A percentile compares a stretch with the other conserved stretches of the same genome.
Conservation (phyloP, 2,797 vertebrate species). For the Aldrovandia affinis region DNA sequence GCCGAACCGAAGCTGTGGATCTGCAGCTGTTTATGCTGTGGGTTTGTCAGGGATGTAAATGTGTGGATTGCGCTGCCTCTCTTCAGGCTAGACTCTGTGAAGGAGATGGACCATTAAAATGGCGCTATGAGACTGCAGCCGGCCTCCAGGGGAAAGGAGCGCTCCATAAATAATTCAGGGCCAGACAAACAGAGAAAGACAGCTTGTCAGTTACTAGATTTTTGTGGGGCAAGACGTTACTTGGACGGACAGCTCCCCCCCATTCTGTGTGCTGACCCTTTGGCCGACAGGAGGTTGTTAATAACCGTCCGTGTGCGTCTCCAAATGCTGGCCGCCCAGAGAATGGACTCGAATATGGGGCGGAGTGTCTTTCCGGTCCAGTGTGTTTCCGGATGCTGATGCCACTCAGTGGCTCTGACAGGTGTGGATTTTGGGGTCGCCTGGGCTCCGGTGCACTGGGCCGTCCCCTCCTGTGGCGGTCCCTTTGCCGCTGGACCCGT, state of each 20-base stretch:
- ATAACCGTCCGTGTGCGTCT: constrained; percentile 57
- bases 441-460: constrained; percentile 29
- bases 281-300: constrained; percentile 46
- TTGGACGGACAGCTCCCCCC: neutral
- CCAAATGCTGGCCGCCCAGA: constrained; percentile 52
- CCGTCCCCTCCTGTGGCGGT: constrained; percentile 45
- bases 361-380: constrained; percentile 58
- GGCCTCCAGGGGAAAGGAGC: neutral
- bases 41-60: neutral
- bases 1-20: neutral
- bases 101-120: constrained; percentile 1
- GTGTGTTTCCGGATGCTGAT: constrained; percentile 57
- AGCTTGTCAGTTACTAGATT: constrained; percentile 69
- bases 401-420: constrained; percentile 60
- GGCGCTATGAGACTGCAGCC: neutral
- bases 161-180: constrained; percentile 71
- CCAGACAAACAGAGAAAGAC: constrained; percentile 63
- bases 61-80: neutral
- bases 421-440: constrained; percentile 49
- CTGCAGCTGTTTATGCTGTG: neutral
- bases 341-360: constrained; percentile 53
- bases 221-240: constrained; percentile 20
- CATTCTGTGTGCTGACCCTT: neutral
- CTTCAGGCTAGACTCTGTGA: neutral
- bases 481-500: constrained; percentile 38